These are phyloP conservation scores for Steromphala cineraria DNA, from an alignment of 2,888 invertebrate genomes.

Conservation along the genomic window DNA sequence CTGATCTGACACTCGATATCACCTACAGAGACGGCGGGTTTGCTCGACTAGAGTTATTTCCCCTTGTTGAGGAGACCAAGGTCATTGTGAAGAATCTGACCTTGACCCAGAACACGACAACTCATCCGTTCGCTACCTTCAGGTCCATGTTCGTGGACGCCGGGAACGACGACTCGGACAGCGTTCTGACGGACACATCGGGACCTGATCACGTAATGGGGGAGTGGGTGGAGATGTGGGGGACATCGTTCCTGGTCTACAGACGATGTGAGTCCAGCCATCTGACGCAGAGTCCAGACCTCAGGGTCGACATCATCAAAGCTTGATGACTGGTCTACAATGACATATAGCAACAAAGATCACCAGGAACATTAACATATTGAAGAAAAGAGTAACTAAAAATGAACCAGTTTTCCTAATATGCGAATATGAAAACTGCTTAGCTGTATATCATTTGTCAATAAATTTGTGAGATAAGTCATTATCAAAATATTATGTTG, in stretches of 20 bases:
- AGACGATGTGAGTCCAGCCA: constrained; percentile 50
- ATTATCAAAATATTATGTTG: no score
- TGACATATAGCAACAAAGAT: no score
- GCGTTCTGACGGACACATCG: constrained; percentile 44
- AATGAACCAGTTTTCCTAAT: no score
- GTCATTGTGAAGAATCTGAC: not conserved
- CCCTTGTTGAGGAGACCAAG: constrained; percentile 42
- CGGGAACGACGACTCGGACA: constrained; percentile 57
- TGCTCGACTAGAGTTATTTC: constrained; percentile 38
- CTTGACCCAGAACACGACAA: constrained; percentile 37
- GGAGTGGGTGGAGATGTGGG: constrained; percentile 39
- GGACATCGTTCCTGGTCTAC: constrained; percentile 46
- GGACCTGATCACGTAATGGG: constrained; percentile 33
- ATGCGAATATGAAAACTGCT: no score
- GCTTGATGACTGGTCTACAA: not conserved
- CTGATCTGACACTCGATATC: constrained; percentile 40
- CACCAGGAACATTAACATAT: no score
- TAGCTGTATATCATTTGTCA: no score
- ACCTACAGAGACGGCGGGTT: constrained; percentile 52
- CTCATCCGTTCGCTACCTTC: constrained; percentile 54
- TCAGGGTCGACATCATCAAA: constrained; percentile 25
- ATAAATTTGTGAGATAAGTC: no score
- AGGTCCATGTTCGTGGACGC: constrained; percentile 59
- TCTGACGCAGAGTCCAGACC: constrained; percentile 52
- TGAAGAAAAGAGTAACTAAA: no score